phyloP scores from a whole-genome alignment of 2,113 vertebrate genomes.

The Toxostoma redivivum region DNA sequence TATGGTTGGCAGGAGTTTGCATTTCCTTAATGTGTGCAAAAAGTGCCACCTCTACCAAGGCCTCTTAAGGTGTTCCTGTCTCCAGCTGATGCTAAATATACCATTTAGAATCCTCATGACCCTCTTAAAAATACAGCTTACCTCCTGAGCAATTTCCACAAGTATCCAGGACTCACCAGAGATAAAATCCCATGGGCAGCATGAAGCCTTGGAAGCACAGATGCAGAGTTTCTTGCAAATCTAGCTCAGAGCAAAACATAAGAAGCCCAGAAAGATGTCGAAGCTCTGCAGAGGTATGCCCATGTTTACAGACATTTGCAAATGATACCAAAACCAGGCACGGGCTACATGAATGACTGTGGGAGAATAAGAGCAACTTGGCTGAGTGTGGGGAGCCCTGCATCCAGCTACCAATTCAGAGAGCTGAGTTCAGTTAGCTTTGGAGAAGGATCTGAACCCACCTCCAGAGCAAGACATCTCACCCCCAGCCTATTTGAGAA shows the following conservation, averaged over 20 bases:
- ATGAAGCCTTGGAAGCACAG: not conserved
- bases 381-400: not conserved
- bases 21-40: not conserved
- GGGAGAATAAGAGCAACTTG: not conserved
- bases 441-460: not conserved
- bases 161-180: not conserved
- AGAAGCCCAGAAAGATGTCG: not conserved
- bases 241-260: not conserved
- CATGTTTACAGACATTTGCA: not conserved
- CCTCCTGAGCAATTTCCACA: not conserved
- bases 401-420: not conserved
- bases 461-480: not conserved
- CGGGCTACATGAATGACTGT: not conserved
- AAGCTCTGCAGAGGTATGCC: not conserved
- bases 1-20: not conserved
- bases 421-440: not conserved
- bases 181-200: not conserved
- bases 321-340: not conserved
- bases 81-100: not conserved
- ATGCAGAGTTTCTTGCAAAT: not conserved
- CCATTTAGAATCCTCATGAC: not conserved
- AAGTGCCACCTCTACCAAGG: not conserved
- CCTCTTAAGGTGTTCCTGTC: not conserved
- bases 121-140: not conserved
- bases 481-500: not conserved